phyloP scores from a whole-genome alignment of 2,113 vertebrate species.

The Tenebrosternarchus preto region DNA sequence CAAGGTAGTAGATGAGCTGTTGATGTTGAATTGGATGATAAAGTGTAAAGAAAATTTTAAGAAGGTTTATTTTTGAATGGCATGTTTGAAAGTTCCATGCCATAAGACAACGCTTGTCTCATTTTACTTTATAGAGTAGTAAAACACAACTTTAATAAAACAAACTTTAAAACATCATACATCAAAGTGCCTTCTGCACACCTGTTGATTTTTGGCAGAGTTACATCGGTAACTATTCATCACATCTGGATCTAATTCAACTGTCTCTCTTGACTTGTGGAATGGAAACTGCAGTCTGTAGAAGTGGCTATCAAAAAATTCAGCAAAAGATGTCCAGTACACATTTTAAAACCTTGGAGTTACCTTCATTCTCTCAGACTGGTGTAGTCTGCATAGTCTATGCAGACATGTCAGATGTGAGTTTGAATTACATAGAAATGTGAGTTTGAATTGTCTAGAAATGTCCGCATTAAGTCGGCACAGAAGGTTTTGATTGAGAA shows the following conservation, averaged over 20 bases:
- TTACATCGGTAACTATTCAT: slow-evolving; percentile 20
- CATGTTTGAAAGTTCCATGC: background rate
- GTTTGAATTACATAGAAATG: background rate
- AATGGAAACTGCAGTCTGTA: background rate
- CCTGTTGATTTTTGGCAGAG: slow-evolving; percentile 59
- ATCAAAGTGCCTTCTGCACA: slow-evolving; percentile 59
- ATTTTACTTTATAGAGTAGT: slow-evolving; percentile 35
- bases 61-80: background rate
- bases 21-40: slow-evolving; percentile 1
- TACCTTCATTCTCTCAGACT: background rate
- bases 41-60: background rate
- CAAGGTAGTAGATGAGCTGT: background rate
- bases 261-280: background rate
- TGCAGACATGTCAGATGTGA: slow-evolving; percentile 30
- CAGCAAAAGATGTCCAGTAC: background rate
- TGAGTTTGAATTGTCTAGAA: background rate
- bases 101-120: slow-evolving; percentile 6
- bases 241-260: slow-evolving; percentile 54
- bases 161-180: slow-evolving; percentile 51
- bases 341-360: slow-evolving; percentile 1
- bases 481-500: background rate
- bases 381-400: background rate
- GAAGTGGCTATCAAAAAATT: background rate
- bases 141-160: no score
- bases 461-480: background rate